Conservation (phyloP, 2,888 invertebrate species). For the Altica lythri region DNA sequence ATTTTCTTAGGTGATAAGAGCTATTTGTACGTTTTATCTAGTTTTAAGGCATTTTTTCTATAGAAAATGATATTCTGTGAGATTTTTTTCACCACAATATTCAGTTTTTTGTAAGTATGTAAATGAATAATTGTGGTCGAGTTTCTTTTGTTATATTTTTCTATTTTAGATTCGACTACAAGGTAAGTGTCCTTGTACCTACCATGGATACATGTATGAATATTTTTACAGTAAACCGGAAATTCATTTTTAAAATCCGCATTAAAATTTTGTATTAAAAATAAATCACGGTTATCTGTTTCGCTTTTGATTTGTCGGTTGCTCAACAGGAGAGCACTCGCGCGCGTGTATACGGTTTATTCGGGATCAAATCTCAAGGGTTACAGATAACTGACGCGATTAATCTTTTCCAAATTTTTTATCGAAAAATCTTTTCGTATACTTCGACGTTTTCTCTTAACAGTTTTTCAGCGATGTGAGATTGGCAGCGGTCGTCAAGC, state of each 20-base stretch:
- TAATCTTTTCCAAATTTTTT: slow-evolving; percentile 18
- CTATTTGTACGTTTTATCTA: slow-evolving; percentile 26
- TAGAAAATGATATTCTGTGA: no score
- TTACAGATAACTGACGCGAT: slow-evolving; percentile 35
- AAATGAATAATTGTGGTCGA: slow-evolving; percentile 43
- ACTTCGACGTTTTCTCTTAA: slow-evolving; percentile 33
- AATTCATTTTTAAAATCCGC: slow-evolving; percentile 15
- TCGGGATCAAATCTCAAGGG: slow-evolving; percentile 32
- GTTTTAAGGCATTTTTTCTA: slow-evolving; percentile 28
- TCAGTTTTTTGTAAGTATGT: slow-evolving; percentile 46
- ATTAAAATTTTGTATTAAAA: slow-evolving; percentile 15
- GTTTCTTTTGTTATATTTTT: slow-evolving; percentile 29
- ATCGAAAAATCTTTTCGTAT: slow-evolving; percentile 15
- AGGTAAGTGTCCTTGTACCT: slow-evolving; percentile 51
- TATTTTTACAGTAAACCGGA: slow-evolving; percentile 1
- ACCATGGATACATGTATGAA: slow-evolving; percentile 17
- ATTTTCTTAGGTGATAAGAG: slow-evolving; percentile 23
- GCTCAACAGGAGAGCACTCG: slow-evolving; percentile 29
- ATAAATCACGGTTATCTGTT: slow-evolving; percentile 32
- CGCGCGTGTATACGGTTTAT: slow-evolving; percentile 21
- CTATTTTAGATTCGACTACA: slow-evolving; percentile 49
- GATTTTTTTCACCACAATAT: slow-evolving; percentile 39
- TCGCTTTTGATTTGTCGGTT: slow-evolving; percentile 35
- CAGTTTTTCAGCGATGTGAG: slow-evolving; percentile 53
- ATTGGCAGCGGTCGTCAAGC: slow-evolving; percentile 52